phyloP scores from a whole-genome alignment of 2,888 invertebrate species.

The Drosophila flavopinicola region DNA sequence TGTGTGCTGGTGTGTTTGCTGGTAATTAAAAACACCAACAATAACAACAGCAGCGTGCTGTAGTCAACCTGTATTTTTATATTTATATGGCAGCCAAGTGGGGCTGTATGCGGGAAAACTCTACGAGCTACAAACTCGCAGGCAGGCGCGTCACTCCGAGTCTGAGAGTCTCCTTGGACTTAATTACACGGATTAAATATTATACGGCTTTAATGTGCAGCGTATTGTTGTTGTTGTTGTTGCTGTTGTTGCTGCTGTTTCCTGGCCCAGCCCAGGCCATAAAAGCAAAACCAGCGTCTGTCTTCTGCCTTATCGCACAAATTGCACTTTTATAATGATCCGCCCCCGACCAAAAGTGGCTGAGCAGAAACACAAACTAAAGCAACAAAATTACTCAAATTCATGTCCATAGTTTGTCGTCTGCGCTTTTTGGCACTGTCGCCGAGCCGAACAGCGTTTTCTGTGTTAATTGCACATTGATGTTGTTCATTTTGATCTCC shows the following conservation, averaged over 20 bases:
- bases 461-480: slow-evolving; percentile 62
- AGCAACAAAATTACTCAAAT: slow-evolving; percentile 28
- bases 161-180: slow-evolving; percentile 70
- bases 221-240: slow-evolving; percentile 12
- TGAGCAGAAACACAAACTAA: slow-evolving; percentile 1
- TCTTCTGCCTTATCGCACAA: slow-evolving; percentile 60
- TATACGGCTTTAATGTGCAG: slow-evolving; percentile 71
- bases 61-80: slow-evolving; percentile 67
- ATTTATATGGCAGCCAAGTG: slow-evolving; percentile 60
- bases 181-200: slow-evolving; percentile 81
- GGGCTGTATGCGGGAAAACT: slow-evolving; percentile 30
- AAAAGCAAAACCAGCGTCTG: slow-evolving; percentile 28
- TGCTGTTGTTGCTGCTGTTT: slow-evolving; percentile 11
- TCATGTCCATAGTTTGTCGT: slow-evolving; percentile 33
- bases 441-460: slow-evolving; percentile 32
- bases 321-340: slow-evolving; percentile 73
- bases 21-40: slow-evolving; percentile 75
- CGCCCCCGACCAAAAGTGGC: slow-evolving; percentile 32
- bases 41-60: slow-evolving; percentile 27
- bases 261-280: slow-evolving; percentile 32
- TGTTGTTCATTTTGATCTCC: slow-evolving; percentile 34
- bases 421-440: slow-evolving; percentile 42
- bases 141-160: slow-evolving; percentile 1
- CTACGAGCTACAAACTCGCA: slow-evolving; percentile 13
- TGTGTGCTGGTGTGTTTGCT: slow-evolving; percentile 31